Evolutionary conservation across 1,140 invertebrate species (phyloP).

Genomic region (Tachypleus tridentatus): DNA sequence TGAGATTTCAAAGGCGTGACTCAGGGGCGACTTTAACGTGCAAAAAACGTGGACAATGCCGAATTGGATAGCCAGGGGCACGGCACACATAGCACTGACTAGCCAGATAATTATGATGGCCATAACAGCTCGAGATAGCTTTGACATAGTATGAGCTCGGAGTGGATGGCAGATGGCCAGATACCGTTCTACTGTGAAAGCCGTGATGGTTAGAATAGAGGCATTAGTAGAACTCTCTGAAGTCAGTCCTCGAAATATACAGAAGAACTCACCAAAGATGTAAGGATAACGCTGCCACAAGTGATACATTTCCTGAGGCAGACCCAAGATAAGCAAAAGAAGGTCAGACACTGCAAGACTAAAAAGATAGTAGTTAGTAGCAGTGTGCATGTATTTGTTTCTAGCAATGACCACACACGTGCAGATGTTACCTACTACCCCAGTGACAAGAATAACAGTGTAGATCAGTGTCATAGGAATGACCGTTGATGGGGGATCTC

Average conservation of each 20-base stretch:
- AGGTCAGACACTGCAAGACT: conserved; percentile 85
- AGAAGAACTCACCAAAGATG: conserved; percentile 71
- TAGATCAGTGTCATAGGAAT: conserved; percentile 40
- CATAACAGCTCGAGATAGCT: conserved; percentile 33
- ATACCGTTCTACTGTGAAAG: conserved; percentile 38
- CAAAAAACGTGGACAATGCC: conserved; percentile 23
- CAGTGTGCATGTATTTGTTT: conserved; percentile 42
- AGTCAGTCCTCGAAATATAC: conserved; percentile 63
- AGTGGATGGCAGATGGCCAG: conserved; percentile 38
- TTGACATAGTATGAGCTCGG: conserved; percentile 34
- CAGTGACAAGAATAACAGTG: conserved; percentile 38
- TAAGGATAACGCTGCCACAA: conserved; percentile 81
- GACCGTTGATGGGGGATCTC: conserved; percentile 9
- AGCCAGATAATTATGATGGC: conserved; percentile 36
- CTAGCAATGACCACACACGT: conserved; percentile 46
- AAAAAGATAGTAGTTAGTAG: conserved; percentile 80
- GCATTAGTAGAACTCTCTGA: conserved; percentile 36
- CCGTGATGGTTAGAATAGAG: conserved; percentile 37
- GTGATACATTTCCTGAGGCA: conserved; percentile 71
- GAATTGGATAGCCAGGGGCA: conserved; percentile 45
- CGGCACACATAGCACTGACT: conserved; percentile 22
- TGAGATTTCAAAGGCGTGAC: conserved; percentile 64
- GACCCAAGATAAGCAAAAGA: conserved; percentile 51
- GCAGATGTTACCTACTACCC: conserved; percentile 42
- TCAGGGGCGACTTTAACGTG: conserved; percentile 9